A percentile compares a stretch with the other conserved stretches of the same genome.
Conservation (phyloP, 2,797 vertebrate genomes). For the Furcifer pardalis region DNA sequence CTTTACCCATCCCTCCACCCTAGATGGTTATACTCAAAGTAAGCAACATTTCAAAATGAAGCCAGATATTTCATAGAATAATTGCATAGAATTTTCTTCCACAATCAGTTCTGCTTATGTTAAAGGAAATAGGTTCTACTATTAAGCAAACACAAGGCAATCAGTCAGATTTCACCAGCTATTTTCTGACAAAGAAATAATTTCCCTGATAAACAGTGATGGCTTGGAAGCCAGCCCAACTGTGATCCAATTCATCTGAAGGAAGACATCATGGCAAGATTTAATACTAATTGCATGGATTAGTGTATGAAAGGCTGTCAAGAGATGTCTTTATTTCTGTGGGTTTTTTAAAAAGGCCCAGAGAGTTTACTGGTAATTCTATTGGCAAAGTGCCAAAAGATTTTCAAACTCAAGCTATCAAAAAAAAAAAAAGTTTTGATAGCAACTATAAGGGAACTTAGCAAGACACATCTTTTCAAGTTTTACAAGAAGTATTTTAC, state of each 20-base stretch:
- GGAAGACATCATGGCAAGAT: not conserved
- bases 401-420: conserved; percentile 17
- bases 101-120: conserved; percentile 54
- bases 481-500: not conserved
- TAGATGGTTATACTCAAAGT: conserved; percentile 17
- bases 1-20: no score
- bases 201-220: conserved; percentile 10
- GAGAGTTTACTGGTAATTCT: conserved; percentile 6
- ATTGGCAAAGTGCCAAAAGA: conserved; percentile 12
- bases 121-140: conserved; percentile 38
- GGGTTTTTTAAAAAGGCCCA: conserved; percentile 8
- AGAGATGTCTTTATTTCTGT: not conserved
- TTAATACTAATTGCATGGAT: conserved; percentile 16
- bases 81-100: conserved; percentile 59
- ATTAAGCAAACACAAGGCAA: conserved; percentile 53
- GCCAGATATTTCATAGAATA: conserved; percentile 43
- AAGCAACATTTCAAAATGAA: conserved; percentile 48
- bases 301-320: conserved; percentile 17
- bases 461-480: not conserved
- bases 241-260: not conserved
- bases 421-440: not conserved
- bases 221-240: conserved; percentile 7
- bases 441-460: not conserved
- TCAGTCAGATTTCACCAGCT: conserved; percentile 41
- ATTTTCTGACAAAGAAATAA: conserved; percentile 22